A percentile compares a stretch with the other conserved stretches of the same genome.
phyloP scores from a whole-genome alignment of 2,888 invertebrate genomes.

The Pseudoips prasinana region DNA sequence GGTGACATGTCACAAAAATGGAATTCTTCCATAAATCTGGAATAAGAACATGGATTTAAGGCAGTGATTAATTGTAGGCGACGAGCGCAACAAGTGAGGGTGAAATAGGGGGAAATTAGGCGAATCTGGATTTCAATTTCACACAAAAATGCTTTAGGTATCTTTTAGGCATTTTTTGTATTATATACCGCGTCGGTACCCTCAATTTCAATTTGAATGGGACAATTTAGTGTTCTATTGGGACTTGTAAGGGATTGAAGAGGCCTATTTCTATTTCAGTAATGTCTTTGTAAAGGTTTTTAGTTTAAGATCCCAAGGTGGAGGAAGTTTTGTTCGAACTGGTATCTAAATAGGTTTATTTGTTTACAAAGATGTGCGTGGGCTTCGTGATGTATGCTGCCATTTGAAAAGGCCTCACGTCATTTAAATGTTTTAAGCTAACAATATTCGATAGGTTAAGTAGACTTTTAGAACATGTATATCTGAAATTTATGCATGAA shows the following conservation, averaged over 20 bases:
- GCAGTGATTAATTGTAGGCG: slow-evolving; percentile 19
- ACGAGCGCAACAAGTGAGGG: slow-evolving; percentile 27
- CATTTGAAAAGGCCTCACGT: no score
- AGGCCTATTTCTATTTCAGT: neutral
- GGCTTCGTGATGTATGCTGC: no score
- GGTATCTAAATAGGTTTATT: no score
- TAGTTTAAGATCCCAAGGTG: neutral
- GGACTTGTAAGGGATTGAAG: neutral
- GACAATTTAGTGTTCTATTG: slow-evolving; percentile 2
- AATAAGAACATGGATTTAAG: slow-evolving; percentile 4
- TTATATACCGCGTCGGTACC: neutral
- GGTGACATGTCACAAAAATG: slow-evolving; percentile 13
- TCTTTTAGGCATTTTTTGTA: slow-evolving; percentile 1
- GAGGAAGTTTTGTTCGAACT: no score
- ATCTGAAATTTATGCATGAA: no score
- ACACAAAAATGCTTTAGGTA: slow-evolving; percentile 9
- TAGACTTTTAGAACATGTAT: no score
- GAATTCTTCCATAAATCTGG: slow-evolving; percentile 13
- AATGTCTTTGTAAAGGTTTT: neutral
- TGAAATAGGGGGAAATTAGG: neutral
- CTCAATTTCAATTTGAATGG: slow-evolving; percentile 5
- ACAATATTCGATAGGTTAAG: no score
- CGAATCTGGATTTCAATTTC: slow-evolving; percentile 14
- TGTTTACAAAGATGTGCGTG: no score
- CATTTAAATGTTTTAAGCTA: no score